Conservation (phyloP, 2,888 invertebrate species). For the Ecliptopera silaceata region DNA sequence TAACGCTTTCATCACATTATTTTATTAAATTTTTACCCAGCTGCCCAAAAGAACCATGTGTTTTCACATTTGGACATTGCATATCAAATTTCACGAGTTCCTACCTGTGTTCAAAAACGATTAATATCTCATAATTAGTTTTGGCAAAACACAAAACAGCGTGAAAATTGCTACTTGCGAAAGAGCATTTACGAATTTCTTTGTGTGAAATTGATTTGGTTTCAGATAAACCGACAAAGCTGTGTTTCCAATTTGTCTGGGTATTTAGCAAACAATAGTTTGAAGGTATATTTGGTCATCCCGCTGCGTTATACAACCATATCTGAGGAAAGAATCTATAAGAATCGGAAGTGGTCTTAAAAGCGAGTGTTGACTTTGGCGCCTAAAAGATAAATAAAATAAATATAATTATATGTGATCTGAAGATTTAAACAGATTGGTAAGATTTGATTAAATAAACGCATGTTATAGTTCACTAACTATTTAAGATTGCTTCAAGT, state of each 20-base stretch:
- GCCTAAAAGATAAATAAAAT: background rate
- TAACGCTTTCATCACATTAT: too few relatives aligned
- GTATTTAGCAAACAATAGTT: slow-evolving; percentile 9
- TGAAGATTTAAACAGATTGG: too few relatives aligned
- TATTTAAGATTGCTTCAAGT: too few relatives aligned
- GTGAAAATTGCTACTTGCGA: slow-evolving; percentile 32
- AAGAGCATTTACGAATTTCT: slow-evolving; percentile 42
- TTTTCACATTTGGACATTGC: background rate
- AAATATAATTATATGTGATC: too few relatives aligned
- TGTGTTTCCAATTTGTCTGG: slow-evolving; percentile 36
- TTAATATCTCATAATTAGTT: slow-evolving; percentile 24
- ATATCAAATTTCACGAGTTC: background rate
- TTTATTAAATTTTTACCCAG: too few relatives aligned
- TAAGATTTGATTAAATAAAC: too few relatives aligned
- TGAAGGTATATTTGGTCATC: background rate
- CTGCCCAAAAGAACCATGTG: too few relatives aligned
- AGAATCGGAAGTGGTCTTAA: slow-evolving; percentile 15
- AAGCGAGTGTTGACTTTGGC: background rate
- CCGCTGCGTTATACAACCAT: background rate
- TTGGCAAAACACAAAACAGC: slow-evolving; percentile 29
- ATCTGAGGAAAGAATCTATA: slow-evolving; percentile 15
- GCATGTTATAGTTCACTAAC: too few relatives aligned
- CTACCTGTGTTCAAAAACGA: slow-evolving; percentile 18
- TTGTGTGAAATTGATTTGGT: slow-evolving; percentile 58
- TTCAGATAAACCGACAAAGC: slow-evolving; percentile 43